Evolutionary conservation across 2,113 vertebrate genomes (phyloP).

Genomic region (Lepisosteus osseus): DNA sequence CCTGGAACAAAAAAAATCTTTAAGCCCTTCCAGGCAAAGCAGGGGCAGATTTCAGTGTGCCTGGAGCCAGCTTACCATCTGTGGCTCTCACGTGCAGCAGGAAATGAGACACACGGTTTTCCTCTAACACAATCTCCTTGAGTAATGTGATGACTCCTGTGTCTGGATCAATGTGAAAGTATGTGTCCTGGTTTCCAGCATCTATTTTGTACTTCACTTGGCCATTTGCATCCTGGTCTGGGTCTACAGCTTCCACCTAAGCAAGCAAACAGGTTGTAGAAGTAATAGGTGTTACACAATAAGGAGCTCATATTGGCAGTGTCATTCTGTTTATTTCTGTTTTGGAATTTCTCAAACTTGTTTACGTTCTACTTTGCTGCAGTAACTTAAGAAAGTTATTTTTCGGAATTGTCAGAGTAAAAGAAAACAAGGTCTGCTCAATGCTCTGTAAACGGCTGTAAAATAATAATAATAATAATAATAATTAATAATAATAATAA

Average conservation of each 20-base stretch:
- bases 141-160: conserved; percentile 60
- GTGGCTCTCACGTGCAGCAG: conserved; percentile 60
- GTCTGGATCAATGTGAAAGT: conserved; percentile 54
- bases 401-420: too few relatives aligned
- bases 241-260: conserved; percentile 66
- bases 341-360: too few relatives aligned
- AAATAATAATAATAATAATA: too few relatives aligned
- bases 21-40: neutral
- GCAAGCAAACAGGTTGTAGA: neutral
- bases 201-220: conserved; percentile 59
- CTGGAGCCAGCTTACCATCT: conserved; percentile 57
- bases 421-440: too few relatives aligned
- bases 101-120: conserved; percentile 52
- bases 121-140: conserved; percentile 49
- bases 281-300: too few relatives aligned
- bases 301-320: too few relatives aligned
- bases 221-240: conserved; percentile 61
- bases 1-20: conserved; percentile 42
- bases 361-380: too few relatives aligned
- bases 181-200: conserved; percentile 60
- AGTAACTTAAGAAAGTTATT: too few relatives aligned
- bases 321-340: too few relatives aligned
- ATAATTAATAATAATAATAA: too few relatives aligned
- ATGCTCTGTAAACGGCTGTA: too few relatives aligned
- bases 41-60: neutral